These are phyloP conservation scores for Pseudoips prasinana DNA, from an alignment of 2,888 invertebrate genomes.

Conservation along the genomic window DNA sequence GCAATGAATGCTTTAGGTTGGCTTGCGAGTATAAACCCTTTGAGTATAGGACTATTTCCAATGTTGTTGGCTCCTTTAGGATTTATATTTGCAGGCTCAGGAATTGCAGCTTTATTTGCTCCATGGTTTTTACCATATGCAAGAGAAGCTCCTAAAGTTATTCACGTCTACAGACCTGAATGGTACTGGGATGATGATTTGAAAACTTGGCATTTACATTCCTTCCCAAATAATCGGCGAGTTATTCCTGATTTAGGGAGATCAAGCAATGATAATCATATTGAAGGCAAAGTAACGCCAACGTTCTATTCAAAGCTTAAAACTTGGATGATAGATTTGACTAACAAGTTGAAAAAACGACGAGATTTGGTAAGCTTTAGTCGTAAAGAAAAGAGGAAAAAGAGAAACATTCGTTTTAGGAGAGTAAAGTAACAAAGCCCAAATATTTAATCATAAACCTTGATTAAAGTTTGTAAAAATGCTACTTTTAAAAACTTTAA, in stretches of 20 bases:
- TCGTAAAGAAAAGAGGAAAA: slow-evolving; percentile 55
- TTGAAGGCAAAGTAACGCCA: slow-evolving; percentile 24
- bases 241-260: slow-evolving; percentile 31
- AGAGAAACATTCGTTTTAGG: slow-evolving; percentile 54
- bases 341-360: slow-evolving; percentile 33
- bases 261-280: slow-evolving; percentile 33
- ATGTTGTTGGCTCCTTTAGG: slow-evolving; percentile 84
- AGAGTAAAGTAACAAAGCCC: slow-evolving; percentile 39
- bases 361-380: slow-evolving; percentile 20
- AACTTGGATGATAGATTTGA: slow-evolving; percentile 47
- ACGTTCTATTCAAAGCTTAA: slow-evolving; percentile 51
- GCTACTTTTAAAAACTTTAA: too few species aligned
- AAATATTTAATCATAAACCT: too few species aligned
- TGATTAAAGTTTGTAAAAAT: too few species aligned
- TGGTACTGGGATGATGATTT: slow-evolving; percentile 83
- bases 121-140: slow-evolving; percentile 83
- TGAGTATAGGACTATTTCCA: slow-evolving; percentile 82
- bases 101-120: slow-evolving; percentile 83
- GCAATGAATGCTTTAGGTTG: slow-evolving; percentile 76
- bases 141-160: slow-evolving; percentile 62
- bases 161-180: slow-evolving; percentile 68
- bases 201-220: slow-evolving; percentile 76
- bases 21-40: slow-evolving; percentile 80
- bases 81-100: slow-evolving; percentile 83
- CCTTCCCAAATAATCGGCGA: slow-evolving; percentile 57